phyloP scores from a whole-genome alignment of 2,888 invertebrate species.

The Hypolimnas misippus region DNA sequence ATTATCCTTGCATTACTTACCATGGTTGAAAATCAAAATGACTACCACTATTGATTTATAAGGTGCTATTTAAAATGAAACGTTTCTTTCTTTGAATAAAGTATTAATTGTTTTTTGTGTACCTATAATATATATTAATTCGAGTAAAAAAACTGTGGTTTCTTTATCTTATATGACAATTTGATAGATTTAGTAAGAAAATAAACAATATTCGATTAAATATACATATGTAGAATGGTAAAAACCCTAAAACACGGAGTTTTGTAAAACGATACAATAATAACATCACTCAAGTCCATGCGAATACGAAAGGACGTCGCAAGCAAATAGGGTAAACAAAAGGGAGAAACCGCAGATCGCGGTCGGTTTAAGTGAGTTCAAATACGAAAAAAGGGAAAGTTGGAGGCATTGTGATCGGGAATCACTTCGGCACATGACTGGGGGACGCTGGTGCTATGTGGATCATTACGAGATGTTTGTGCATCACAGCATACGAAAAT shows the following conservation, averaged over 20 bases:
- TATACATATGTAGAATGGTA: not conserved
- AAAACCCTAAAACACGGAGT: constrained; percentile 22
- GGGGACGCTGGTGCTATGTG: constrained; percentile 17
- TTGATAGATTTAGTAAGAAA: not conserved
- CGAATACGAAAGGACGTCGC: constrained; percentile 55
- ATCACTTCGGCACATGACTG: constrained; percentile 60
- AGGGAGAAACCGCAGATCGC: constrained; percentile 60
- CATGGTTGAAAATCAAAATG: no score
- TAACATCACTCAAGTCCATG: constrained; percentile 45
- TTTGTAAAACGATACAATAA: constrained; percentile 53
- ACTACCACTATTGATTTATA: no score
- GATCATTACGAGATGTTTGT: constrained; percentile 6
- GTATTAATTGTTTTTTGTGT: no score
- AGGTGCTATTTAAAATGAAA: no score
- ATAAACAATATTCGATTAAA: no score
- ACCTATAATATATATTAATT: no score
- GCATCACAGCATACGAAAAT: not conserved
- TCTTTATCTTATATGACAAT: not conserved
- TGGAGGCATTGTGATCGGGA: constrained; percentile 63
- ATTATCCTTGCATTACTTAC: no score
- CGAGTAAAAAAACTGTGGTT: no score
- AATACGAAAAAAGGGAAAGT: constrained; percentile 75
- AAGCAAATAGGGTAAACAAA: constrained; percentile 65
- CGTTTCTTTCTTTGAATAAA: no score
- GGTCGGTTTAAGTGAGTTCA: constrained; percentile 75